Evolutionary conservation across 1,140 invertebrate species (phyloP), one percentile per base, ranked within the genome.

Genomic region (Tetranychus cinnabarinus): DNA sequence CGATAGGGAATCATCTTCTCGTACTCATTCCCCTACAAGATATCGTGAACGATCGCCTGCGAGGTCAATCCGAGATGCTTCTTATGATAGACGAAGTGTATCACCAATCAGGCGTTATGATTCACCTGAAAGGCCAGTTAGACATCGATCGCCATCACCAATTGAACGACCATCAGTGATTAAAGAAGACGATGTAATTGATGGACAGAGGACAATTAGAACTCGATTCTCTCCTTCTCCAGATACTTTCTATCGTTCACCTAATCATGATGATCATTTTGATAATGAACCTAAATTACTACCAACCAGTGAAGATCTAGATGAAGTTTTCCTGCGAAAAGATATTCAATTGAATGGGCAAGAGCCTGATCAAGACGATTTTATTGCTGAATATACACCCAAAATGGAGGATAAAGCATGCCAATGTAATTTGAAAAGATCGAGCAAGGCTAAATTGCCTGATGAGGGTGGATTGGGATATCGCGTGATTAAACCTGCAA

Each of bases 91-190:
- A 23, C 23, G 23, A 23, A 23, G 23, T 23, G 23, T 23, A 23
- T 23, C 23, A 23, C 23, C 23, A 23, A 23, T 23, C 23, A 23
- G 23, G 23, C 39, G 39, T 33, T 56, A 13, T 12, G 34, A 33
- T 36, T 36, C 55, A 34, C 31, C 55, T 56, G 34, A 52, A 42
- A 35, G 61, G 2, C 55, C 58, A 23, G 55, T 62, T 10, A 56
- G 55, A 13, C 58, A 58, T 3, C 55, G 57, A 47, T 62, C 55
- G n/a, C 58, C 58, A 42, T n/a, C 39, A 35, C 58, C 58, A 35
- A 61, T 58, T 36, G 54, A 55, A 15, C 8, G 23, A 56, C 54
- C 8, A 31, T 2, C 36, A 50, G 5, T 37, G 23, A 46, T n/a
- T 59, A n/a, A 59, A 45, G 37, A 34, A 12, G 33, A 50, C 3